Conservation (phyloP, 1,140 invertebrate species). For the Leptinotarsa defecta region DNA sequence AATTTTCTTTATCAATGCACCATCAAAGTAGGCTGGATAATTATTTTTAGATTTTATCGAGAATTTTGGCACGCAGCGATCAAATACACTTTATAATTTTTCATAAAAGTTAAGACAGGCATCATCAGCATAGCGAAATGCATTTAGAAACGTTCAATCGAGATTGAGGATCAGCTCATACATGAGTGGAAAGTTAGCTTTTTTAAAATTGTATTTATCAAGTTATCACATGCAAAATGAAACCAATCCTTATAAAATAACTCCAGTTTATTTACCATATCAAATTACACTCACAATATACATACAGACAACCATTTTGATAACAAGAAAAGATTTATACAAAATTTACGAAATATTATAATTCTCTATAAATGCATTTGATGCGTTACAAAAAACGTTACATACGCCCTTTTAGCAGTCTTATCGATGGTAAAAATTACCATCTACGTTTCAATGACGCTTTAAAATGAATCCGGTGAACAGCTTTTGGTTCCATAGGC, state of each 20-base stretch:
- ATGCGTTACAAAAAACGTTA: conserved; percentile 27
- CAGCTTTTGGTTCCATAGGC: conserved; percentile 33
- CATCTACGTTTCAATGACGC: background rate
- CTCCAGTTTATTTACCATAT: conserved; percentile 9
- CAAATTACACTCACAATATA: conserved; percentile 18
- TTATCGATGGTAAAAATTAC: conserved; percentile 1
- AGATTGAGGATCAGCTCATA: too few relatives aligned
- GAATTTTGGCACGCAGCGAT: too few relatives aligned
- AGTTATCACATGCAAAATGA: too few relatives aligned
- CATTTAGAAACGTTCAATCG: too few relatives aligned
- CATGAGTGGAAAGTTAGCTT: too few relatives aligned
- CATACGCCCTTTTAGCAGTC: conserved; percentile 24
- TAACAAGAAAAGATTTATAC: conserved; percentile 12
- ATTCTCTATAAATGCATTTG: conserved; percentile 40
- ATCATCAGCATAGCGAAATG: too few relatives aligned
- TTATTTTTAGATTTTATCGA: too few relatives aligned
- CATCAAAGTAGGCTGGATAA: too few relatives aligned
- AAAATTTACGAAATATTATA: conserved; percentile 10
- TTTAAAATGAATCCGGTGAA: conserved; percentile 11
- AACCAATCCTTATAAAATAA: background rate
- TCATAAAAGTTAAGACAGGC: too few relatives aligned
- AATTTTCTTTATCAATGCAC: too few relatives aligned
- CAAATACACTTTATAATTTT: too few relatives aligned
- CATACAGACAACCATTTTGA: conserved; percentile 1
- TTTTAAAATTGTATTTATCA: too few relatives aligned